Evolutionary conservation across 2,888 invertebrate species (phyloP), one percentile per base, ranked within the genome.

Genomic region (Cheilosia vulpina): DNA sequence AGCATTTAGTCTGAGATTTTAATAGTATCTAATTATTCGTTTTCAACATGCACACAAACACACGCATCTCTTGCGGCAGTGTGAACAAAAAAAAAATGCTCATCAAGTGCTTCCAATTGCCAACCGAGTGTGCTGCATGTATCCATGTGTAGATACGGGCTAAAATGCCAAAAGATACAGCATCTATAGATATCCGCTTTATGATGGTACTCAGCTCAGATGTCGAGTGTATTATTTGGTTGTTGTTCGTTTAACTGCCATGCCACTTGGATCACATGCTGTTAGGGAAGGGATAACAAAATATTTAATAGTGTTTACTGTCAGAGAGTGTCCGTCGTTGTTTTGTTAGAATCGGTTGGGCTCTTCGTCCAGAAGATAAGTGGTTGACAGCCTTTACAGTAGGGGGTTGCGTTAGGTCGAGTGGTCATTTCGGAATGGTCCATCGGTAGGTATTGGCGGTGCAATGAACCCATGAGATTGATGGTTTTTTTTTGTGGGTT

Each of bases 221-320:
- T 76, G 84, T 84, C 58, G 71, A 84, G 84, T 79, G 71, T 84
- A 79, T 83, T 78, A 68, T 83, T 78, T 68, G 78, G 83, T 62
- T 73, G 83, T 79, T 84, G 75, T 80, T 79, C 84, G 75, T 55
- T 84, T 66, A 76, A 84, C 79, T 84, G 84, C 84, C 80, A 76
- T 84, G 84, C 84, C 75, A 80, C 66, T 84, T 71, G 21, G 71
- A 60, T 62, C 55, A 63, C 68, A 68, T 66, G 76, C 58, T 60
- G 43, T 53, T 53, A 11, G 21, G 38, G n/a, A 58, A 17, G 21
- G 24, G 21, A 24, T n/a, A 19, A 19, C 13, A 68, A 76, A 34
- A 17, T 47, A 47, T 47, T 47, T 47, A 47, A 47, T 17, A 47
- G 17, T 17, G 65, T 75, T 65, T 53, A 65, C 75, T 76, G 68